Evolutionary conservation across 2,888 invertebrate species (phyloP), one percentile per base, ranked within the genome.

Genomic region (Elaeidobius kamerunicus): DNA sequence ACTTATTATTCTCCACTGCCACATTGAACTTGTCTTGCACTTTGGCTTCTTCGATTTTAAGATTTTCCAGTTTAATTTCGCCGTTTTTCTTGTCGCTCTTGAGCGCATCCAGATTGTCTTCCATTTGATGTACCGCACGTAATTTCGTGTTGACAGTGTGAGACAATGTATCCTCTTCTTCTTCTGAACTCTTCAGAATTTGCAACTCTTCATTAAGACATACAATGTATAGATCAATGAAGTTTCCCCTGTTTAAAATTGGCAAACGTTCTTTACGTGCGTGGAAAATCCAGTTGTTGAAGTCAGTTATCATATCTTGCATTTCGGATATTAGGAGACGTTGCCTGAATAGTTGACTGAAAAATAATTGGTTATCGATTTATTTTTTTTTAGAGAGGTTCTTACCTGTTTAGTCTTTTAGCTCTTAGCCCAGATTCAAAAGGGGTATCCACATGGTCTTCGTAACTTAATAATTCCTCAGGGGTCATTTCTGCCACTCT

Each of bases 191-290:
- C 63, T 84, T 85, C 9, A 90, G 69, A 14, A 91, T 82, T 39
- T 83, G 77, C 65, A 90, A 75, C 68, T 91, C 90, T 67, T 87
- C 83, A 62, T 88, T 83, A 15, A 88, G 65, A 16, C 83, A 83
- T 16, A 85, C 76, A 38, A 87, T 69, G 64, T 79, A 82, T 19
- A 85, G 64, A 56, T 84, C 80, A 48, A 86, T 73, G 42, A 86
- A 78, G 52, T 78, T 75, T 1, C 77, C 71, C 15, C 78, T 73
- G 30, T 83, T 77, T 65, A 83, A 78, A 1, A 83, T 78, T 3
- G 80, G 70, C 11, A 83, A 73, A 18, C 85, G 78, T 51, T 79
- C 76, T 17, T 77, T 68, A 53, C 79, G 76, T 2, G 86, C 67
- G 43, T 77, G 71, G 19, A 73, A 69, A 2, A 91, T 65, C 16